Conservation (phyloP, 2,113 vertebrate species). For the Halcyon senegalensis region DNA sequence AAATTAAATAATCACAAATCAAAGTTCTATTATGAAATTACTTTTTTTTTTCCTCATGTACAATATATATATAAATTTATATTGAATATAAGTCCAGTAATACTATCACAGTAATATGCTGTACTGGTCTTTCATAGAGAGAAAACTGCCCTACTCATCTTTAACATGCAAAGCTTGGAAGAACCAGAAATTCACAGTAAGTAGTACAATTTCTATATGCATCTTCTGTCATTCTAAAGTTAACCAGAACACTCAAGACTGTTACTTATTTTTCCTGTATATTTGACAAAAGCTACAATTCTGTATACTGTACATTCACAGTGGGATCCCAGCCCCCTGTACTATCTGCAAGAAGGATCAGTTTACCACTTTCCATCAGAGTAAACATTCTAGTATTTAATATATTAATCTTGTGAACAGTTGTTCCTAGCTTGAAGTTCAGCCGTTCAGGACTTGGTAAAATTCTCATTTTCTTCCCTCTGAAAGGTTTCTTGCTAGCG, state of each 20-base stretch:
- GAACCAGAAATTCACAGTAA: conserved; percentile 74
- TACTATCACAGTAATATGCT: conserved; percentile 69
- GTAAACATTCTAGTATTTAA: conserved; percentile 49
- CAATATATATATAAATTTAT: conserved; percentile 43
- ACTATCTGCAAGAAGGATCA: conserved; percentile 18
- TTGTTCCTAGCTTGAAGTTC: conserved; percentile 63
- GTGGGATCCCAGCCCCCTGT: conserved; percentile 41
- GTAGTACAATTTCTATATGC: conserved; percentile 55
- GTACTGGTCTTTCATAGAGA: conserved; percentile 68
- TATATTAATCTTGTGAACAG: conserved; percentile 58
- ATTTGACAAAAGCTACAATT: conserved; percentile 50
- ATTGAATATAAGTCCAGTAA: conserved; percentile 60
- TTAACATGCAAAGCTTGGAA: conserved; percentile 79
- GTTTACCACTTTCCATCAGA: conserved; percentile 48
- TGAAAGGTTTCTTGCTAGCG: conserved; percentile 78
- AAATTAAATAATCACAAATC: conserved; percentile 70
- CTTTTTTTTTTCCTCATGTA: conserved; percentile 52
- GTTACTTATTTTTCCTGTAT: conserved; percentile 37
- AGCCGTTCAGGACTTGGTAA: conserved; percentile 54
- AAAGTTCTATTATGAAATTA: conserved; percentile 72
- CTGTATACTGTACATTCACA: conserved; percentile 65
- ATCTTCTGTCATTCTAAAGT: conserved; percentile 50
- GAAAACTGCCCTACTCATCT: conserved; percentile 69
- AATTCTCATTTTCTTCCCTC: conserved; percentile 18
- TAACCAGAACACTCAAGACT: conserved; percentile 31